Evolutionary conservation across 2,797 vertebrate genomes (phyloP), one percentile per base, ranked within the genome.

Genomic region (Australoheros facetus): DNA sequence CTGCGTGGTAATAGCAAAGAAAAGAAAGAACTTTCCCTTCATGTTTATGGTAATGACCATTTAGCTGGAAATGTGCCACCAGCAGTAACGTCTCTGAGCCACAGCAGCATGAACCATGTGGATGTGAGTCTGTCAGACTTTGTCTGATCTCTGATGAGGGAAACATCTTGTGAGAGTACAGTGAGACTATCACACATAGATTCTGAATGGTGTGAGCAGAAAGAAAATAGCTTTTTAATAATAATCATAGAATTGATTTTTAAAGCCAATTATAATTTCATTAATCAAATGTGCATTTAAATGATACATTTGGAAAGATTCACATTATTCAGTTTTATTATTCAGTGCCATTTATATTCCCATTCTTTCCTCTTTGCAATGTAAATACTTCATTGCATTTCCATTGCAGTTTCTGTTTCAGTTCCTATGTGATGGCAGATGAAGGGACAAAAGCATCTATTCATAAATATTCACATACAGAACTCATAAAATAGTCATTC

Each of bases 31-130:
- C 73, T 53, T 74, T 53, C 4, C 45, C 17, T 60, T 71, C 76
- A 55, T 60, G 76, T 70, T 82, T 79, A 78, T 86, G 30, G 64
- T 84, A 84, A 89, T 88, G 56, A 76, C 9, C 62, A 64, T 85
- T 88, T 71, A 80, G 56, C 77, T 28, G 42, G 64, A 60, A 83
- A 80, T 71, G 55, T 57, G 56, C 77, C 73, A 85, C 71, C 78
- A 85, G 78, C 76, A 59, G 69, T 56, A 57, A 78, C 34, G 51
- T 59, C 71, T 10, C 21, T 55, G 5, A 45, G 17, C 8, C 56
- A 66, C 28, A 21, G 23, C 32, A 2, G 13, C 42, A 51, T 34
- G 30, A 59, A 51, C 19, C 14, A 69, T 30, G 64, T 51, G 42
- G 26, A 69, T 11, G 64, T 51, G 64, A 51, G 26, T n/a, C 23